These are phyloP conservation scores for Saimiri boliviensis DNA, from an alignment of 2,113 vertebrate genomes.

Conservation along the genomic window DNA sequence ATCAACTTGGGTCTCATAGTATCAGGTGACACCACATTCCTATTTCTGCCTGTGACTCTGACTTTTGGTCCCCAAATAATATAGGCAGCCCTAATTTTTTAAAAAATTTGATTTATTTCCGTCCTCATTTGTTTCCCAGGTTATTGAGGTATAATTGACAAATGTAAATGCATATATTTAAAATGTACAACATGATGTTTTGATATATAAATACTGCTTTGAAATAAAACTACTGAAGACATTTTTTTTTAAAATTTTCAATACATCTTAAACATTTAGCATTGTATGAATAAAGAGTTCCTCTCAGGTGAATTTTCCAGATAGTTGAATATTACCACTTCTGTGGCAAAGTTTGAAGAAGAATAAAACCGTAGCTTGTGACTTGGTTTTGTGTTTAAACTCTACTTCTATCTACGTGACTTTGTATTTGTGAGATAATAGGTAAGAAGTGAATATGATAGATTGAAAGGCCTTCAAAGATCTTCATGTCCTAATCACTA, in stretches of 20 bases:
- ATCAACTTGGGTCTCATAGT: not conserved
- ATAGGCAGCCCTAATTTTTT: not conserved
- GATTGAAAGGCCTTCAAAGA: not conserved
- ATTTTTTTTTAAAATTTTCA: not conserved
- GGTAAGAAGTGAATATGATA: not conserved
- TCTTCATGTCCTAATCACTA: not conserved
- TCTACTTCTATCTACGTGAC: not conserved
- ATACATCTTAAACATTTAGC: not conserved
- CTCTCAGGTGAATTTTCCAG: not conserved
- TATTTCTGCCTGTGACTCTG: not conserved
- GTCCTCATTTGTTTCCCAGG: not conserved
- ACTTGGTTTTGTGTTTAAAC: not conserved
- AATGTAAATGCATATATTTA: not conserved
- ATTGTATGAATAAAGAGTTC: not conserved
- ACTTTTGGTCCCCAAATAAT: not conserved
- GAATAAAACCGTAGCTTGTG: not conserved
- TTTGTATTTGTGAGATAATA: not conserved
- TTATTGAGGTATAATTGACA: not conserved
- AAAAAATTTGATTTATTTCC: not conserved
- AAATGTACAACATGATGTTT: not conserved
- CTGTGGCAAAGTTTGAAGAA: not conserved
- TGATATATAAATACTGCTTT: not conserved
- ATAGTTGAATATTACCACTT: not conserved
- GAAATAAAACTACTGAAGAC: not conserved
- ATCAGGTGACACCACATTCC: not conserved